Conservation (phyloP, 2,113 vertebrate species). For the Salvelinus alpinus region DNA sequence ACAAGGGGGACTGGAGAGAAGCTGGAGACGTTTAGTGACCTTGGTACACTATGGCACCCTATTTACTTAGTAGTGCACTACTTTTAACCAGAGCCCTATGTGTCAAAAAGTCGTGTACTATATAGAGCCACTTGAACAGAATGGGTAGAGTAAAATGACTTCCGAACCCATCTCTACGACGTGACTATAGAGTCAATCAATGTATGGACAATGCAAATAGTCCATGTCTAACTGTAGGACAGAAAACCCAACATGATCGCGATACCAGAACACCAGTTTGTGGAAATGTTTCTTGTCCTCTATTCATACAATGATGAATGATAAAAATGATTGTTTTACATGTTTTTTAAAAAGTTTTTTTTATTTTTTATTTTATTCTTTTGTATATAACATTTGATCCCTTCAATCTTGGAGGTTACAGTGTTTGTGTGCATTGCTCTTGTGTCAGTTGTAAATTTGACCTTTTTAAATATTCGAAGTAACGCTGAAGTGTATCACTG, state of each 20-base stretch:
- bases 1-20: neutral
- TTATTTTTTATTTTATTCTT: slow-evolving; percentile 6
- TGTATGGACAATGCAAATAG: slow-evolving; percentile 30
- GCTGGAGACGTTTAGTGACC: neutral
- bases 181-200: neutral
- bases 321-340: neutral
- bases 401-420: no score
- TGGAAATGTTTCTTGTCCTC: slow-evolving; percentile 20
- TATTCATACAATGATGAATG: neutral
- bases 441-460: neutral
- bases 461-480: neutral
- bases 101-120: no score
- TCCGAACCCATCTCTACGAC: neutral
- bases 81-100: no score
- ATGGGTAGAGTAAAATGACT: slow-evolving; percentile 38
- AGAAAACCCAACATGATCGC: slow-evolving; percentile 22
- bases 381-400: no score
- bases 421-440: slow-evolving; percentile 22
- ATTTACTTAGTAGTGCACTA: no score
- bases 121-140: neutral
- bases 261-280: slow-evolving; percentile 35
- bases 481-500: neutral
- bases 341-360: neutral
- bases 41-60: neutral
- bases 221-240: slow-evolving; percentile 65